Conservation (phyloP, 1,140 invertebrate species). For the Listronotus bonariensis region DNA sequence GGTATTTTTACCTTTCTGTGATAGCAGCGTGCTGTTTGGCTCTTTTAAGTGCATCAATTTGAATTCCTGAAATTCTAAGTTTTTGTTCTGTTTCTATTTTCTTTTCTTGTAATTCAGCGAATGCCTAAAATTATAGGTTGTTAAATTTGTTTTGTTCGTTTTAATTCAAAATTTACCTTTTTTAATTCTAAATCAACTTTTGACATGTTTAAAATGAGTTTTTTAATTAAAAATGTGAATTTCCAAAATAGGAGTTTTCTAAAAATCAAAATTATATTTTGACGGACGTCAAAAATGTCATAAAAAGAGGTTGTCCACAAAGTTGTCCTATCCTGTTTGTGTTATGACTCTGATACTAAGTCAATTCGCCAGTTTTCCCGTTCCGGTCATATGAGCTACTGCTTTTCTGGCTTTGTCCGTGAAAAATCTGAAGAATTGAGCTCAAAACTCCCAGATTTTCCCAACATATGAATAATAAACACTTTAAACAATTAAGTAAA, state of each 20-base stretch:
- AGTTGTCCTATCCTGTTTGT: too few species aligned
- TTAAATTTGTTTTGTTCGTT: neutral
- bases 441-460: too few species aligned
- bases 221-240: constrained; percentile 10
- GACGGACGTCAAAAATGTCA: too few species aligned
- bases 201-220: constrained; percentile 43
- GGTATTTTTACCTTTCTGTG: constrained; percentile 62
- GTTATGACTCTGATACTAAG: too few species aligned
- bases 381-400: too few species aligned
- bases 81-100: constrained; percentile 81
- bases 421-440: too few species aligned
- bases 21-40: constrained; percentile 72
- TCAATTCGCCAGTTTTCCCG: too few species aligned
- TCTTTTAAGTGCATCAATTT: constrained; percentile 74
- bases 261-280: too few species aligned
- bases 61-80: constrained; percentile 76
- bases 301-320: neutral
- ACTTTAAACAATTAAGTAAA: too few species aligned
- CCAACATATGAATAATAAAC: too few species aligned
- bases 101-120: constrained; percentile 82
- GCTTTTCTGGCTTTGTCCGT: too few species aligned
- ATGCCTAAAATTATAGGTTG: constrained; percentile 64
- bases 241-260: neutral
- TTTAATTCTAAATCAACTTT: constrained; percentile 55
- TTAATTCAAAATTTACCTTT: constrained; percentile 43